These are phyloP conservation scores for Cataglyphis altisquamis DNA, from an alignment of 2,888 invertebrate genomes.

Conservation along the genomic window DNA sequence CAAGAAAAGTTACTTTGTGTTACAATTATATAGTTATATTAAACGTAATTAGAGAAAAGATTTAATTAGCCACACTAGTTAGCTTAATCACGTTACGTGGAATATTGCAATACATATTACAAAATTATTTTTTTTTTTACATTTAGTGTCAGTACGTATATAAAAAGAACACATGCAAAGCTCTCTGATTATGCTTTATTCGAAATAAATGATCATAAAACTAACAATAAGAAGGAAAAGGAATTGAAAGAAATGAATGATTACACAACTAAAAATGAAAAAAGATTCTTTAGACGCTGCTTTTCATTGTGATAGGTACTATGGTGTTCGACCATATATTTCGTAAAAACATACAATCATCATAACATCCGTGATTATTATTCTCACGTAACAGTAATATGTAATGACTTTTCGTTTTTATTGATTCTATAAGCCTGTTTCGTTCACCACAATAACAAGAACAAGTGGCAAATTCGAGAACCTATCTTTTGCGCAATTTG, in stretches of 20 bases:
- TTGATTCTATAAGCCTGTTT: neutral
- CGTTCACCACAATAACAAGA: neutral
- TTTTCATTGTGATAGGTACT: neutral
- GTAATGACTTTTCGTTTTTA: neutral
- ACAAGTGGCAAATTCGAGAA: conserved; percentile 14
- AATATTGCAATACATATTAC: neutral
- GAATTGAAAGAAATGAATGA: conserved; percentile 52
- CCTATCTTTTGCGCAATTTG: conserved; percentile 16
- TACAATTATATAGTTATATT: conserved; percentile 3
- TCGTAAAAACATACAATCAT: conserved; percentile 22
- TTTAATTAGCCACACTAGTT: neutral
- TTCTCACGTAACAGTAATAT: conserved; percentile 4
- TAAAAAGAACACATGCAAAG: conserved; percentile 39
- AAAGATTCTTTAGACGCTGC: neutral
- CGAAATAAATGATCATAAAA: conserved; percentile 63
- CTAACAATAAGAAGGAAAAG: neutral
- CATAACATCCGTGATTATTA: conserved; percentile 31
- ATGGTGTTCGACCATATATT: neutral
- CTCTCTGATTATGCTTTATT: conserved; percentile 55
- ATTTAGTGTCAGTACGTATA: neutral
- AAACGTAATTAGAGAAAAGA: neutral
- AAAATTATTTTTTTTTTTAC: neutral
- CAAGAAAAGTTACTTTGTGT: neutral
- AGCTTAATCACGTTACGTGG: neutral
- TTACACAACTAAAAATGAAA: conserved; percentile 52